Conservation (phyloP, 2,113 vertebrate genomes). For the Noturus placidus region DNA sequence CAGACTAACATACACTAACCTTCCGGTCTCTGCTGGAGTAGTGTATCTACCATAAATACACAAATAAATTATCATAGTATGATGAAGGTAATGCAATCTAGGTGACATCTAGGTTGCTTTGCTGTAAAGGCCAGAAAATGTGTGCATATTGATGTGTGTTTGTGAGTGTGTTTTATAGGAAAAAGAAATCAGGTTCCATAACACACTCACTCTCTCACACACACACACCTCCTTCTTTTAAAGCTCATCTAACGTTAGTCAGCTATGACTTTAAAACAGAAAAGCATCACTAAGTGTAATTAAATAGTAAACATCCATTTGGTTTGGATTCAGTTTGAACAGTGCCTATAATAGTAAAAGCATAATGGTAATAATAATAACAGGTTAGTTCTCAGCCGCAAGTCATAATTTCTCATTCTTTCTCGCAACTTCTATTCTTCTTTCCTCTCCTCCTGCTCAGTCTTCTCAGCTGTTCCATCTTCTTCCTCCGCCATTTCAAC, state of each 20-base stretch:
- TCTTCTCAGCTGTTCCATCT: not conserved
- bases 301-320: not conserved
- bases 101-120: not conserved
- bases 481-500: slow-evolving; percentile 65
- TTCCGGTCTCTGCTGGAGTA: not conserved
- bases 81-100: not conserved
- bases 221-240: not conserved
- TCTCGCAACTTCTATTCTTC: not conserved
- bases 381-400: not conserved
- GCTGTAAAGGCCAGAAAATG: not conserved
- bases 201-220: not conserved
- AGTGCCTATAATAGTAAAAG: not conserved
- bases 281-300: not conserved
- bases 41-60: not conserved
- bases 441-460: slow-evolving; percentile 24
- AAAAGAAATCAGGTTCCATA: slow-evolving; percentile 26
- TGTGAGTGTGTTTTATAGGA: slow-evolving; percentile 29
- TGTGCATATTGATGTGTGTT: not conserved
- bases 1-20: not conserved
- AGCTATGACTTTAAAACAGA: slow-evolving; percentile 3
- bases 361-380: not conserved
- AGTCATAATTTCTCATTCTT: not conserved
- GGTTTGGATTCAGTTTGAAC: not conserved
- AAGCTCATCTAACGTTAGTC: not conserved
- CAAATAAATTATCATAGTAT: not conserved